Base-by-base conservation (phyloP, 2,797 vertebrate species). In the Mus caroli region DNA sequence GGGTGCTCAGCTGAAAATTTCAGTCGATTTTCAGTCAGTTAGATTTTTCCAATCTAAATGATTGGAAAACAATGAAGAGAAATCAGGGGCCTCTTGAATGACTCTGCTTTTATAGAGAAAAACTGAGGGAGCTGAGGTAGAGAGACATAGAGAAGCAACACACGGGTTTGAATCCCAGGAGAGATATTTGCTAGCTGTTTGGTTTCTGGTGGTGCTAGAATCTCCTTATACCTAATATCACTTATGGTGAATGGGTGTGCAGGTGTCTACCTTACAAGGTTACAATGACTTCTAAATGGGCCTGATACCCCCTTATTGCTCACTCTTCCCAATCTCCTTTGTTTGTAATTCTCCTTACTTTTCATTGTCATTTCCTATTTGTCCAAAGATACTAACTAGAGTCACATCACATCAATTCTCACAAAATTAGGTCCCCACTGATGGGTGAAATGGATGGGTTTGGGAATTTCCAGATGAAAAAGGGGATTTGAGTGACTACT, bases 71-170 rank as follows among this genome's bases (percentile, higher is more conserved):
- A 87, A n/a, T 52, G 37, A 91, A 88, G 24, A 95, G 54, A 83
- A 88, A 90, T 93, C 17, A 54, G 13, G 13, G 12, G 5, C 14
- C 75, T 83, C 34, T 80, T 26, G 1, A 80, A 17, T 9, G 60
- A 31, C 9, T 87, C 13, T 88, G 34, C 3, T 10, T 89, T 93
- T 71, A 79, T n/a, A 93, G 37, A 90, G 73, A 54, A 96, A 89
- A 80, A n/a, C 11, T 4, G 40, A 79, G 56, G 73, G 13, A 84
- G 6, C 6, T 60, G 28, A 34, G 24, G 60, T 10, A 60, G 67
- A 4, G 8, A 60, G 67, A 4, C 11, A 12, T 0, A 56, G 60
- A 60, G 37, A 92, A 73, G 7, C 6, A 20, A n/a, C 75, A 69
- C 3, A 12, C 83, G n/a, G 34, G 37, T 79, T 83, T 93, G 52